Base-by-base conservation (phyloP, 1,140 invertebrate genomes). In the Hypsibius dujardini region DNA sequence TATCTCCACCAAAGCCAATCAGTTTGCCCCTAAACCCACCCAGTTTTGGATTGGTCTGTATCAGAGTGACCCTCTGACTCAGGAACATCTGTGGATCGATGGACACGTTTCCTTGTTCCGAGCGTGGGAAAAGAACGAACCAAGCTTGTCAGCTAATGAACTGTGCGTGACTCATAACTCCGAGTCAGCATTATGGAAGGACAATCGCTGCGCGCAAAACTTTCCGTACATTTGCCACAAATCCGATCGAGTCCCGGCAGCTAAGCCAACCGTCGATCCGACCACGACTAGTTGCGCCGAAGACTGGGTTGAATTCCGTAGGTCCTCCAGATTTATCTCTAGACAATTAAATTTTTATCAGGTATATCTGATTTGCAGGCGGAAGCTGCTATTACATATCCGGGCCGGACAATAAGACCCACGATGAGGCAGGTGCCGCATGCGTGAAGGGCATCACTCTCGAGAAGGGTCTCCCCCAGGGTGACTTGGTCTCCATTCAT, bases 151-250 rank as follows among this genome's bases (percentile, higher is more conserved):
- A 7, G 50, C 7, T 12, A 56, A 7, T 12, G 50, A 56, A 56
- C 50, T 7, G 7, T 56, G 50, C n/a, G 50, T 56, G n/a, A n/a
- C 50, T 12, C 50, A 56, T 56, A n/a, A 12, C n/a, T 12, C 7
- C 50, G 7, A n/a, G n/a, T 12, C 7, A 12, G 50, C 7, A n/a
- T n/a, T 7, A 56, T 56, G 50, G 50, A n/a, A 56, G n/a, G 50
- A 56, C n/a, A 7, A 56, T 56, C 7, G n/a, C 50, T 56, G 50
- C 50, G n/a, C 7, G 7, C 7, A n/a, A n/a, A 56, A 56, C n/a
- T 56, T 56, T n/a, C 50, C 7, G 50, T 56, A 56, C 50, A 56
- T 56, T n/a, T 56, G 50, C 50, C n/a, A 7, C 50, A 56, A 56
- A n/a, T 12, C 50, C 50, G 50, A n/a, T 56, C 50, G 50, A 12